Base-by-base conservation (phyloP, 2,888 invertebrate genomes). In the Agrotis segetum region DNA sequence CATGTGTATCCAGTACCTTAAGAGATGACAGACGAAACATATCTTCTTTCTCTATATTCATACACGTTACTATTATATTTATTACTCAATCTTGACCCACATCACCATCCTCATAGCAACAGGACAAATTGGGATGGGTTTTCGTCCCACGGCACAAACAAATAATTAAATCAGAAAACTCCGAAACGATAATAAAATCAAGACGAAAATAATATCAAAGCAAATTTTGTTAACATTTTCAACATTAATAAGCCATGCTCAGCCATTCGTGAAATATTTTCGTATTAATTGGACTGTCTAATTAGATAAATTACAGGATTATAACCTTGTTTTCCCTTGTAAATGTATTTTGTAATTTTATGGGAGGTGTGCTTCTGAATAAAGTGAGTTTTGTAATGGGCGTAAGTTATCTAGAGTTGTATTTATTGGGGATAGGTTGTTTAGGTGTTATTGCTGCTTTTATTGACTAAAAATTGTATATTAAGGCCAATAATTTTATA, bases 251-350 rank as follows among this genome's bases (percentile, higher is more conserved):
- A 59, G 64, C n/a, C 29, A 55, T 78, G 67, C 68, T 71, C 46
- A 72, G 67, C 62, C 62, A 58, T 80, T 85, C 49, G 71, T 49
- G 53, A 59, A 67, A 67, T 67, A 77, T 79, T 85, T 69, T 79
- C 67, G 46, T 74, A 76, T 78, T 85, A 81, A 84, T 85, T 85
- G 71, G 76, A 64, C 50, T 34, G 53, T 56, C 64, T 85, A 77
- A 85, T 85, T 78, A 83, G 74, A 62, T 59, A 58, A 78, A 81
- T 74, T 73, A 71, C 24, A 21, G 53, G 61, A 77, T 82, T 75
- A 80, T 44, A 66, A 52, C 29, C 40, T 19, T 63, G 52, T 73
- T 82, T 77, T 67, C 62, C 55, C 34, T 17, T 63, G 46, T 24
- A n/a, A 49, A 71, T 52, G n/a, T 29, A 29, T 71, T 9, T 49